These are phyloP conservation scores for Trichogramma dendrolimi DNA, from an alignment of 2,888 invertebrate genomes.

Conservation along the genomic window DNA sequence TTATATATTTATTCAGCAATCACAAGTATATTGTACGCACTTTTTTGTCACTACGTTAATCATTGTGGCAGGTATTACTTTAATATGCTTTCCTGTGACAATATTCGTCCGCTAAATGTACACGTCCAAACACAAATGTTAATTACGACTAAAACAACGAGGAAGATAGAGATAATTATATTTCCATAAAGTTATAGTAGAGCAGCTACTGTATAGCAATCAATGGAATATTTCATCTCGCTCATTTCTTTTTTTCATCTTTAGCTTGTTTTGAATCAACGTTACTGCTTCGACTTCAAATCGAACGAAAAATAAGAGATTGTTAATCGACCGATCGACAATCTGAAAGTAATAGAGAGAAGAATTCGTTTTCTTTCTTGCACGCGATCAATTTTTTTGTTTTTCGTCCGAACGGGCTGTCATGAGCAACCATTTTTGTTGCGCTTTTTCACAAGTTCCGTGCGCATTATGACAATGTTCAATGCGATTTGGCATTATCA, in stretches of 20 bases:
- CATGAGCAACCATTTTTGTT: too few relatives aligned
- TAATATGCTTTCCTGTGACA: conserved; percentile 23
- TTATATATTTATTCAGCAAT: too few relatives aligned
- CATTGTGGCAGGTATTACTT: conserved; percentile 3
- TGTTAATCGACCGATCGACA: not conserved
- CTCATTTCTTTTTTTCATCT: conserved; percentile 27
- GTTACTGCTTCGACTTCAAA: not conserved
- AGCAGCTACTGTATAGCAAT: conserved; percentile 15
- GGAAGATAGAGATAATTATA: conserved; percentile 30
- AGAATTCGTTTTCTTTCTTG: too few relatives aligned
- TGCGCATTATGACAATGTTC: too few relatives aligned
- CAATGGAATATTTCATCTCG: conserved; percentile 15
- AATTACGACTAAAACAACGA: conserved; percentile 29
- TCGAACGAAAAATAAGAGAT: not conserved
- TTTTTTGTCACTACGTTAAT: too few relatives aligned
- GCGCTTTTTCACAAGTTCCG: too few relatives aligned
- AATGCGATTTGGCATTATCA: too few relatives aligned
- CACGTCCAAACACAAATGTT: conserved; percentile 41
- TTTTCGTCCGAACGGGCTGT: too few relatives aligned
- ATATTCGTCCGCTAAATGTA: conserved; percentile 39
- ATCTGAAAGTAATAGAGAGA: not conserved
- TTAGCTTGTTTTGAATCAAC: conserved; percentile 1
- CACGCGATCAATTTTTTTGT: too few relatives aligned
- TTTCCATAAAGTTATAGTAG: conserved; percentile 17
- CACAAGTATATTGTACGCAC: too few relatives aligned